phyloP scores from a whole-genome alignment of 2,888 invertebrate genomes.

The Himalopsyche japonica region DNA sequence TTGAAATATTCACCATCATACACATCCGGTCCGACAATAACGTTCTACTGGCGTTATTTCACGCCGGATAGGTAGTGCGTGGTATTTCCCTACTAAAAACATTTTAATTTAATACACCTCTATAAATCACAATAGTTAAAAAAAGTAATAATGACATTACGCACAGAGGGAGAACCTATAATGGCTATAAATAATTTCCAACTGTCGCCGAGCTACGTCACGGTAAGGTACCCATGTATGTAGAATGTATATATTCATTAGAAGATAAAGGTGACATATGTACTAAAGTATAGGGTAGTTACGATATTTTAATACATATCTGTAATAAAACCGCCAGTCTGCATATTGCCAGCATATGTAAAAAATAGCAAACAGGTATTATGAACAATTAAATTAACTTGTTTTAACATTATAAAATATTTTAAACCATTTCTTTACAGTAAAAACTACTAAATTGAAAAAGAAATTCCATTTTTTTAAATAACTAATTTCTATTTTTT shows the following conservation, averaged over 20 bases:
- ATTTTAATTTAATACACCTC: background rate
- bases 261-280: background rate
- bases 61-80: background rate
- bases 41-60: background rate
- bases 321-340: too few species aligned
- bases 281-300: background rate
- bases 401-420: too few species aligned
- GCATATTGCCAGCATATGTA: too few species aligned
- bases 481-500: too few species aligned
- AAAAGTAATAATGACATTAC: background rate
- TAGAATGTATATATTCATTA: background rate
- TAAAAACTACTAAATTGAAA: too few species aligned
- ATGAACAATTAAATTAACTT: too few species aligned
- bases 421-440: too few species aligned
- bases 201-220: background rate
- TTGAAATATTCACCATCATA: background rate
- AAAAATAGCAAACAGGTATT: too few species aligned
- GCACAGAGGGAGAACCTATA: background rate
- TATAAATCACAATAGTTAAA: background rate
- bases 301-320: background rate
- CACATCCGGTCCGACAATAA: background rate
- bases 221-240: background rate
- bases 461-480: too few species aligned
- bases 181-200: background rate
- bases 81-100: background rate